Percentiles rank a stretch among this genome's conserved stretches.
Evolutionary conservation across 2,888 invertebrate genomes (phyloP).

Genomic region (Cerastis leucographa): DNA sequence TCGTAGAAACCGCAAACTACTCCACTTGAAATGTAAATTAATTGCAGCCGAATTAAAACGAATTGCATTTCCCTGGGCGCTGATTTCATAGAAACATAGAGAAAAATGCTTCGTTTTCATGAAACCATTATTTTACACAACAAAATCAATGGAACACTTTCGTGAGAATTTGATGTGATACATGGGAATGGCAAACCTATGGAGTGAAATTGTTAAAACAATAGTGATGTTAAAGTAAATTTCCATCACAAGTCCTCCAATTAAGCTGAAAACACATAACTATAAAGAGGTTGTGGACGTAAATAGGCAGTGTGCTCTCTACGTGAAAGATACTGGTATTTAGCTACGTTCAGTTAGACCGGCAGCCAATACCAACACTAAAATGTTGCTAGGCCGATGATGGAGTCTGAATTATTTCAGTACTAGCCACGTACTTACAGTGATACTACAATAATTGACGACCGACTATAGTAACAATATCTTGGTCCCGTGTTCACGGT

Average conservation of each 20-base stretch:
- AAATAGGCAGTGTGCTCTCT: background rate
- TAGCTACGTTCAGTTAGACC: background rate
- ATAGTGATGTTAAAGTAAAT: background rate
- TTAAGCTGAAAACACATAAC: background rate
- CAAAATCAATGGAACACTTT: background rate
- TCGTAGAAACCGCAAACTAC: slow-evolving; percentile 41
- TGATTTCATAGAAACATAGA: background rate
- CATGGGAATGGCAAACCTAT: background rate
- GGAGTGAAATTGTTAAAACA: background rate
- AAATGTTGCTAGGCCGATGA: background rate
- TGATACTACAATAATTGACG: background rate
- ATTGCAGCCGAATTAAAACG: slow-evolving; percentile 23
- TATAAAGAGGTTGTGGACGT: background rate
- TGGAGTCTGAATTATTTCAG: background rate
- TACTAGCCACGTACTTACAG: background rate
- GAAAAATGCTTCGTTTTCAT: background rate
- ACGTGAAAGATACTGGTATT: background rate
- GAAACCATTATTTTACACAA: background rate
- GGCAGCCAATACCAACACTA: background rate
- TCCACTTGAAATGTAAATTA: slow-evolving; percentile 52
- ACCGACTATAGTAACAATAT: background rate
- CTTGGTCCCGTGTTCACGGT: background rate
- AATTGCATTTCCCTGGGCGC: slow-evolving; percentile 1
- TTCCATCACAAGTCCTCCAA: background rate
- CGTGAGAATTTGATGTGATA: background rate